Percentiles rank a stretch among this genome's conserved stretches.
Conservation (phyloP, 2,797 vertebrate species). For the Hipposideros larvatus region DNA sequence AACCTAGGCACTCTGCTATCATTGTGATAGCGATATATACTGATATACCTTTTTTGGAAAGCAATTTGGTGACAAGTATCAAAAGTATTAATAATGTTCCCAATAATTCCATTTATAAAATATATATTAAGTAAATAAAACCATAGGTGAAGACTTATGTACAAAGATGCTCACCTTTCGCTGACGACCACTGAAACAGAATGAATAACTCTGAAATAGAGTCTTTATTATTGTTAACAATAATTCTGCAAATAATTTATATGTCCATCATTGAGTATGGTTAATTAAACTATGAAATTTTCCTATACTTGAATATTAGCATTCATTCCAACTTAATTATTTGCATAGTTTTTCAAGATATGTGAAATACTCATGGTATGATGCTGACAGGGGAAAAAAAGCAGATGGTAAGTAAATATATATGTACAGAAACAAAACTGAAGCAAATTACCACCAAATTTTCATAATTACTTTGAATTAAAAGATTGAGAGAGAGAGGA, state of each 20-base stretch:
- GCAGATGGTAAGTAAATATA: background rate
- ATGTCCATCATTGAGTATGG: background rate
- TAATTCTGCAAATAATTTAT: background rate
- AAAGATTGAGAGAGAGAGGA: background rate
- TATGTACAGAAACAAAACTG: background rate
- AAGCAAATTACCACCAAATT: background rate
- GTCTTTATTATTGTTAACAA: background rate
- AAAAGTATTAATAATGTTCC: background rate
- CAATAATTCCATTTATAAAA: constrained; percentile 38
- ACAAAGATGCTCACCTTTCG: background rate
- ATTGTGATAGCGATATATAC: background rate
- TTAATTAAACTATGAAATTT: constrained; percentile 21
- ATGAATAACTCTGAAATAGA: background rate
- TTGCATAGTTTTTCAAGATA: background rate
- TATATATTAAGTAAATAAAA: background rate
- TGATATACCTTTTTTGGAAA: background rate
- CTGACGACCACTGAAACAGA: background rate
- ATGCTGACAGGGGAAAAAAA: background rate
- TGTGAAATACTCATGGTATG: background rate
- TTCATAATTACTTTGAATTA: constrained; percentile 9
- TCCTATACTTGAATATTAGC: background rate
- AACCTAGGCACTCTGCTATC: background rate
- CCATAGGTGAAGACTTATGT: background rate
- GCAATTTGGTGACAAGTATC: constrained; percentile 23
- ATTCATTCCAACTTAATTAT: background rate